These are phyloP conservation scores for Hypsopygia costalis DNA, from an alignment of 2,888 invertebrate genomes.

Conservation along the genomic window DNA sequence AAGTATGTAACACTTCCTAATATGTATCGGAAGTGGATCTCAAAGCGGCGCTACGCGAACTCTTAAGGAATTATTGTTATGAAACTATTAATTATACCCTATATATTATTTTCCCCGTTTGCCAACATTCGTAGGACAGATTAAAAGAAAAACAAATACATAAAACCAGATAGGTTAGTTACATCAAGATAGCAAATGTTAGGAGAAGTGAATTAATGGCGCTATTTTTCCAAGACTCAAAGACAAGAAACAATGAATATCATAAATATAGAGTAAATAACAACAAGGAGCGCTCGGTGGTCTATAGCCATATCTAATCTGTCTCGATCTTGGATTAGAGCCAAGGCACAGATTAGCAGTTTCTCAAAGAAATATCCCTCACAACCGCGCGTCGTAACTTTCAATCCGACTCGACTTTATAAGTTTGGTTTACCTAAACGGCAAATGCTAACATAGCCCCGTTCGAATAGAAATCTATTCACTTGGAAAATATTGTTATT, in stretches of 20 bases:
- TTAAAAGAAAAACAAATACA: too few species aligned
- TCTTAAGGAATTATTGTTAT: too few species aligned
- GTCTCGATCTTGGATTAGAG: constrained; percentile 44
- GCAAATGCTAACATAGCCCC: constrained; percentile 14
- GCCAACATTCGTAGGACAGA: background rate
- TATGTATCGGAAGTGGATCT: too few species aligned
- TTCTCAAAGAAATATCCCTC: constrained; percentile 48
- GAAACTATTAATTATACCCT: too few species aligned
- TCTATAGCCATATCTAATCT: constrained; percentile 47
- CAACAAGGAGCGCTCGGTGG: constrained; percentile 26
- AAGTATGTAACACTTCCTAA: too few species aligned
- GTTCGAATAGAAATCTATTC: too few species aligned
- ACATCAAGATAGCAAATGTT: too few species aligned
- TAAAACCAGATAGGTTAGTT: too few species aligned
- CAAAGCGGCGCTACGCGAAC: too few species aligned
- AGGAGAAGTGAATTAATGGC: background rate
- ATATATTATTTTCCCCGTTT: too few species aligned
- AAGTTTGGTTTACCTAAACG: constrained; percentile 21
- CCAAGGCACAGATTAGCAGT: constrained; percentile 62
- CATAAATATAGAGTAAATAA: constrained; percentile 30
- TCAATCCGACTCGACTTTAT: constrained; percentile 24
- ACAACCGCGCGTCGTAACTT: constrained; percentile 27
- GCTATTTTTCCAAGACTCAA: background rate
- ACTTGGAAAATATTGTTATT: too few species aligned
- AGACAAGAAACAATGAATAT: constrained; percentile 2